Base-by-base conservation (phyloP, 2,113 vertebrate species). In the Petrocephalus zakoni region DNA sequence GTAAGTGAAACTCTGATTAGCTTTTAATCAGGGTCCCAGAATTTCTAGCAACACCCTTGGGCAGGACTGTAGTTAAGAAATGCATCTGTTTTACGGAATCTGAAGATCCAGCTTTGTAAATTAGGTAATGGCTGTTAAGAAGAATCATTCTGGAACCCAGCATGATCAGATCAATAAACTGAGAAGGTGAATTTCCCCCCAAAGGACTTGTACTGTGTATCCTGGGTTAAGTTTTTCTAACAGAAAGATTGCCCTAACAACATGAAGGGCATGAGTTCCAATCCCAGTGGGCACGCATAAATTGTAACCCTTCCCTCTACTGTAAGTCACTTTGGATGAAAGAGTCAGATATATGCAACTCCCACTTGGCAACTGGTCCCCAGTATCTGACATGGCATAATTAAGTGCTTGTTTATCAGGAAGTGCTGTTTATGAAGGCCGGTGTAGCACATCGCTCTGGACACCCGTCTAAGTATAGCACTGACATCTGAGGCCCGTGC, bases 391-490 rank as follows among this genome's bases (percentile, higher is more conserved):
- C 88, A 46, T 49, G 88, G 89, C 89, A 86, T 75, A 87, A 83
- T 91, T 90, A 88, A 46, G 72, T 89, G 25, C 49, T 29, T 88
- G 86, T 93, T 92, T 92, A 90, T 78, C 9, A 34, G 64, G 81
- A 22, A 10, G 1, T 42, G 78, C 7, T 87, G 83, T 84, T 90
- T 83, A 91, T 64, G 53, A 37, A 9, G 2, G n/a, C 19, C 52
- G 87, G 84, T 64, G 9, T 13, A 46, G 78, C 56, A 37, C 89
- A 55, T 37, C 34, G 21, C 61, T 82, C n/a, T 34, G 55, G 84
- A 34, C 11, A 21, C 29, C 83, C 11, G 53, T 82, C 92, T 91
- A 68, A 93, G 90, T 93, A 93, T 91, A 93, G 91, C 68, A 53
- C 42, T 58, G 88, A 75, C 58, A 72, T 88, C 55, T n/a, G 19